Evolutionary conservation across 2,797 vertebrate genomes (phyloP).

Genomic region (Enteromius viviparus): DNA sequence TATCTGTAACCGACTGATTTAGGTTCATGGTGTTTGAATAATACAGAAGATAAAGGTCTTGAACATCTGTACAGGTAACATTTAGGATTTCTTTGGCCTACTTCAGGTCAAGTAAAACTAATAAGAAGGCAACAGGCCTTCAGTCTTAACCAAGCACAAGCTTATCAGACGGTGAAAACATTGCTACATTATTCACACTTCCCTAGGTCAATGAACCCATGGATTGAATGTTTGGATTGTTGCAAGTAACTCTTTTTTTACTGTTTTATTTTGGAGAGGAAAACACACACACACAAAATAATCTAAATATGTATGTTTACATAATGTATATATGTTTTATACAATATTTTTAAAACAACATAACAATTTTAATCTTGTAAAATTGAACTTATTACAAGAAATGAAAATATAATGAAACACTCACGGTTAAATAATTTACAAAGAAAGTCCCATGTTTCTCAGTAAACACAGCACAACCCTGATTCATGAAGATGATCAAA

Average conservation of each 20-base stretch:
- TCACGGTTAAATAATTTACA: slow-evolving; percentile 11
- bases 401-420: background rate
- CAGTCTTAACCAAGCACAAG: slow-evolving; percentile 1
- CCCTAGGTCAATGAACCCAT: slow-evolving; percentile 20
- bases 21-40: background rate
- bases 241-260: background rate
- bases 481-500: background rate
- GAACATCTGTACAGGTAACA: background rate
- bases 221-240: slow-evolving; percentile 24
- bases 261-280: background rate
- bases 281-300: background rate
- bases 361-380: background rate
- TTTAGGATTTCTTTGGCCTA: background rate
- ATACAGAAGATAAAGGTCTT: background rate
- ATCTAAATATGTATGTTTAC: background rate
- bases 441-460: background rate
- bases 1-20: slow-evolving; percentile 2
- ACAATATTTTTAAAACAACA: too few relatives aligned
- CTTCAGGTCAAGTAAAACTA: background rate
- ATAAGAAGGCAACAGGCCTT: background rate
- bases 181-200: slow-evolving; percentile 8
- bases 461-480: background rate
- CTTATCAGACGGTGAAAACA: slow-evolving; percentile 34
- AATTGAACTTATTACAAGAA: background rate
- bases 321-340: background rate